Evolutionary conservation across 2,888 invertebrate genomes (phyloP).

Genomic region (Tinea pellionella): DNA sequence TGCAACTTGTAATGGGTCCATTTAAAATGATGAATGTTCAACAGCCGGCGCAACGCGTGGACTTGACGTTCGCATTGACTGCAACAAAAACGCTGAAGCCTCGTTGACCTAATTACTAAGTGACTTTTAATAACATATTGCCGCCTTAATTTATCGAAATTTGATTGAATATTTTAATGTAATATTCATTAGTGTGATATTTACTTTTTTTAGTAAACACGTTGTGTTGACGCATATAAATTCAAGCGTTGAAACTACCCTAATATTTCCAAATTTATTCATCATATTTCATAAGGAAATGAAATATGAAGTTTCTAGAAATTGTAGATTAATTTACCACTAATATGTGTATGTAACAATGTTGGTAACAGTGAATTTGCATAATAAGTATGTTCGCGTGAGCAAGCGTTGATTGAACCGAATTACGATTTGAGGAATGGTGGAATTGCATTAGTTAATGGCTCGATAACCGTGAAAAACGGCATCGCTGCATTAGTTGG

Average conservation of each 20-base stretch:
- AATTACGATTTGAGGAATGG: constrained; percentile 53
- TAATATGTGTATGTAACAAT: not conserved
- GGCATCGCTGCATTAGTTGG: constrained; percentile 18
- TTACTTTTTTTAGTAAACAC: not conserved
- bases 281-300: not conserved
- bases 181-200: constrained; percentile 13
- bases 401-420: constrained; percentile 46
- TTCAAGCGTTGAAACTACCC: not conserved
- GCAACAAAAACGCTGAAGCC: constrained; percentile 19
- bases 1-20: constrained; percentile 19
- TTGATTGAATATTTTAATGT: not conserved
- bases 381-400: constrained; percentile 23
- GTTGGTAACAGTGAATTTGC: constrained; percentile 19
- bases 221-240: not conserved
- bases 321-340: constrained; percentile 4
- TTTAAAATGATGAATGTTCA: constrained; percentile 21
- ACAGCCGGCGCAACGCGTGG: constrained; percentile 18
- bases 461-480: constrained; percentile 35
- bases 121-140: constrained; percentile 21
- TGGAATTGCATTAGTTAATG: constrained; percentile 57
- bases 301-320: constrained; percentile 6
- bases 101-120: constrained; percentile 22
- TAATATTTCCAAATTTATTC: constrained; percentile 5
- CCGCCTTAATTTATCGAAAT: not conserved
- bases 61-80: constrained; percentile 17